Percentiles rank a stretch among this genome's conserved stretches.
These are phyloP conservation scores for Novumbra hubbsi DNA, from an alignment of 2,797 vertebrate genomes.

Conservation along the genomic window DNA sequence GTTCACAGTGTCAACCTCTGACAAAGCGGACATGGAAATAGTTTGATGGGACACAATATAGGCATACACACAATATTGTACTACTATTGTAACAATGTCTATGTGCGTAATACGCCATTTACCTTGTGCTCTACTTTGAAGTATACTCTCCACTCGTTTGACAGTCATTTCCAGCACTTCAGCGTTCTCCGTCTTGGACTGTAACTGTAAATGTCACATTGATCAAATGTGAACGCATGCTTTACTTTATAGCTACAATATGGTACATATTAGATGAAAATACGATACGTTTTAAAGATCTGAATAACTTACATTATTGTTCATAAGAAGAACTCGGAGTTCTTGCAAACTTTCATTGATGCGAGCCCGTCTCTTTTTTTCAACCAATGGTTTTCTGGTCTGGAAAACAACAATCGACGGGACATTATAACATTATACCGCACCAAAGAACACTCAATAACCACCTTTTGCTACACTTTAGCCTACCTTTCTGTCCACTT, in stretches of 20 bases:
- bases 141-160: constrained; percentile 81
- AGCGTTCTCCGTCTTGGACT: constrained; percentile 93
- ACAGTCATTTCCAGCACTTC: constrained; percentile 94
- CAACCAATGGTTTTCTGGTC: constrained; percentile 90
- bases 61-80: neutral
- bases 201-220: constrained; percentile 52
- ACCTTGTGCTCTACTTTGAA: constrained; percentile 82
- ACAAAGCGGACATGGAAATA: constrained; percentile 1
- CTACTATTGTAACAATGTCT: neutral
- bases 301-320: constrained; percentile 77
- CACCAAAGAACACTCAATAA: neutral
- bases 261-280: neutral
- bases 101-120: constrained; percentile 35
- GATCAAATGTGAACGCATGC: neutral
- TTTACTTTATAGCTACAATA: neutral
- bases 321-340: constrained; percentile 81
- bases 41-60: neutral
- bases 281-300: neutral
- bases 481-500: constrained; percentile 79
- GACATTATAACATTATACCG: neutral
- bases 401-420: constrained; percentile 44
- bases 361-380: constrained; percentile 89
- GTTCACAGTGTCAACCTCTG: constrained; percentile 80
- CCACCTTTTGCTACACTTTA: neutral
- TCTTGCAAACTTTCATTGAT: constrained; percentile 94